Conservation (phyloP, 2,888 invertebrate genomes). For the Branchipolynoe longqiensis region DNA sequence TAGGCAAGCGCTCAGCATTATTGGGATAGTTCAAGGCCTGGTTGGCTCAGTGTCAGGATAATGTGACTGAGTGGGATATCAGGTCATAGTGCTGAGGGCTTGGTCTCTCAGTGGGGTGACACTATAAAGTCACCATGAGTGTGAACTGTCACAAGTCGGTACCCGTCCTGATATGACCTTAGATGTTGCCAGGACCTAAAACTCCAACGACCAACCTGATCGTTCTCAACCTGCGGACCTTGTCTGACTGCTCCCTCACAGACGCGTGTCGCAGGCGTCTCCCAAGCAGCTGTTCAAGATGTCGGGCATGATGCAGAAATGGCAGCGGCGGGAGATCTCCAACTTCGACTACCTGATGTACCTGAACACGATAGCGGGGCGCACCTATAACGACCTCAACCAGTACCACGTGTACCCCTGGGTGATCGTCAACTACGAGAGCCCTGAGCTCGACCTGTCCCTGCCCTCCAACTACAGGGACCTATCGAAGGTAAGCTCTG, state of each 20-base stretch:
- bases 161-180: too few species aligned
- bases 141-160: too few species aligned
- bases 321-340: constrained; percentile 99
- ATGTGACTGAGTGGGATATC: too few species aligned
- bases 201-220: too few species aligned
- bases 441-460: constrained; percentile 95
- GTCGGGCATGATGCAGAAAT: constrained; percentile 99
- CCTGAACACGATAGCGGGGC: constrained; percentile 99
- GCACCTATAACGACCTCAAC: constrained; percentile 99
- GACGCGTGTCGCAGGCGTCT: constrained; percentile 98
- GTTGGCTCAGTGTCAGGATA: too few species aligned
- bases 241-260: constrained; percentile 74
- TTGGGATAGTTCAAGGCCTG: too few species aligned
- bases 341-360: constrained; percentile 99
- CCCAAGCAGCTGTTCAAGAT: constrained; percentile 98
- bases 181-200: too few species aligned
- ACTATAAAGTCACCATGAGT: too few species aligned
- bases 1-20: too few species aligned
- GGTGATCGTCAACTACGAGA: constrained; percentile 99
- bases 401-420: constrained; percentile 99
- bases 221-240: too few species aligned
- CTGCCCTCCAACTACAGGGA: constrained; percentile 98
- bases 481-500: constrained; percentile 86
- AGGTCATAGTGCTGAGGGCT: too few species aligned
- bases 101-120: too few species aligned